A percentile compares a stretch with the other conserved stretches of the same genome.
These are phyloP conservation scores for Catocala fraxini DNA, from an alignment of 2,888 invertebrate species.

Conservation along the genomic window DNA sequence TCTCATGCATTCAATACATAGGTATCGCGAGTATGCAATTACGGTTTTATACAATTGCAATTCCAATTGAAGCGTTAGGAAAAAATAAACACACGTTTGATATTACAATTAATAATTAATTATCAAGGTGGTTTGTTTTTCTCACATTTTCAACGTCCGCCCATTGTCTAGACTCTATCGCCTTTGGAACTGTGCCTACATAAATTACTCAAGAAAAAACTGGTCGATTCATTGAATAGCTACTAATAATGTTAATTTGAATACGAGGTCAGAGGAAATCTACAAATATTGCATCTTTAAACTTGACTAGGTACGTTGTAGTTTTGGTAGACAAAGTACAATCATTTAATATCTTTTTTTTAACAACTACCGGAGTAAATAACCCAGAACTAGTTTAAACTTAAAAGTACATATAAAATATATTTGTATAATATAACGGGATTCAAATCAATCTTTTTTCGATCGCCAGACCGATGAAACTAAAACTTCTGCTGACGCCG, in stretches of 20 bases:
- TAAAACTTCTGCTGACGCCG: too few relatives aligned
- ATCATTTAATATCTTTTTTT: too few relatives aligned
- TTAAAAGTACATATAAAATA: too few relatives aligned
- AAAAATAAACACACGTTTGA: conserved; percentile 56
- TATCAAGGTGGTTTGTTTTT: conserved; percentile 61
- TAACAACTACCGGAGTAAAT: too few relatives aligned
- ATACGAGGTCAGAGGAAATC: conserved; percentile 63
- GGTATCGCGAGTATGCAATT: conserved; percentile 52
- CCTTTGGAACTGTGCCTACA: conserved; percentile 55
- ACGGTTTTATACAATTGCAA: conserved; percentile 48
- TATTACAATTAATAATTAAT: conserved; percentile 57
- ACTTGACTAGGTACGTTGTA: conserved; percentile 10
- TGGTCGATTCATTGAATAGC: conserved; percentile 54
- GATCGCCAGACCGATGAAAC: not conserved
- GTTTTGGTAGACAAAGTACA: conserved; percentile 4
- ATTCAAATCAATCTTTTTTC: not conserved
- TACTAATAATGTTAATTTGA: conserved; percentile 62
- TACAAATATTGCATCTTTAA: conserved; percentile 44
- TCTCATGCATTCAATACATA: conserved; percentile 33
- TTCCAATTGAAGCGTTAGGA: conserved; percentile 48
- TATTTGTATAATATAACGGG: too few relatives aligned
- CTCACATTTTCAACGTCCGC: conserved; percentile 77
- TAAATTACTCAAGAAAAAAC: conserved; percentile 58
- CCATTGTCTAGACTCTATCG: conserved; percentile 66
- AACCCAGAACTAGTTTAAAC: too few relatives aligned